Evolutionary conservation across 2,113 vertebrate species (phyloP).

Genomic region (Daubentonia madagascariensis): DNA sequence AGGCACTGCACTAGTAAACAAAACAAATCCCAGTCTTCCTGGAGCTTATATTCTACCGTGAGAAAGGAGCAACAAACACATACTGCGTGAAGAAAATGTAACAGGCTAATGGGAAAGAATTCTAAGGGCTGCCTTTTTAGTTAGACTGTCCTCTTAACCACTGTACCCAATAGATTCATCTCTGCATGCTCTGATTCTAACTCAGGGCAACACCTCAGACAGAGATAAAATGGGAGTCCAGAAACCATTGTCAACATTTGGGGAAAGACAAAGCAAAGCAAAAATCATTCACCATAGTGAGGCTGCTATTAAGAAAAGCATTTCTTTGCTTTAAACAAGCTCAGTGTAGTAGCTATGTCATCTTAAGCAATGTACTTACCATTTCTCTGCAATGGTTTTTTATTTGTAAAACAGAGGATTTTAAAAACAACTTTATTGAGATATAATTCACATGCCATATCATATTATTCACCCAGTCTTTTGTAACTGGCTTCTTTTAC

Average conservation of each 20-base stretch:
- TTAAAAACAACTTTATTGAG: not conserved
- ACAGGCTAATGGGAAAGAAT: not conserved
- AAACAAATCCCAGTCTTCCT: not conserved
- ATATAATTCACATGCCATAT: not conserved
- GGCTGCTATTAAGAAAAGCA: not conserved
- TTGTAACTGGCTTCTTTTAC: not conserved
- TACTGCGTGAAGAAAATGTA: not conserved
- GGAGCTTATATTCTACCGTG: not conserved
- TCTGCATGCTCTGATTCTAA: not conserved
- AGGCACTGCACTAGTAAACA: not conserved
- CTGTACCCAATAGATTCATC: not conserved
- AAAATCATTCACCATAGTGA: not conserved
- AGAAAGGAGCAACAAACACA: not conserved
- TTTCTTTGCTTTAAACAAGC: slow-evolving; percentile 11
- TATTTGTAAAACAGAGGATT: not conserved
- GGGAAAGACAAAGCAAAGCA: not conserved
- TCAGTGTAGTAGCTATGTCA: not conserved
- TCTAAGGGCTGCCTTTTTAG: not conserved
- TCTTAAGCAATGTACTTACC: not conserved
- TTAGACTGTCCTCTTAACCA: not conserved
- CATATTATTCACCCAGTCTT: not conserved
- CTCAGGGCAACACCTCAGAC: not conserved
- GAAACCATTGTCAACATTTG: not conserved
- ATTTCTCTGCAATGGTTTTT: not conserved
- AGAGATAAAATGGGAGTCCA: not conserved